Conservation (phyloP, 2,113 vertebrate species). For the Toxotes chatareus region DNA sequence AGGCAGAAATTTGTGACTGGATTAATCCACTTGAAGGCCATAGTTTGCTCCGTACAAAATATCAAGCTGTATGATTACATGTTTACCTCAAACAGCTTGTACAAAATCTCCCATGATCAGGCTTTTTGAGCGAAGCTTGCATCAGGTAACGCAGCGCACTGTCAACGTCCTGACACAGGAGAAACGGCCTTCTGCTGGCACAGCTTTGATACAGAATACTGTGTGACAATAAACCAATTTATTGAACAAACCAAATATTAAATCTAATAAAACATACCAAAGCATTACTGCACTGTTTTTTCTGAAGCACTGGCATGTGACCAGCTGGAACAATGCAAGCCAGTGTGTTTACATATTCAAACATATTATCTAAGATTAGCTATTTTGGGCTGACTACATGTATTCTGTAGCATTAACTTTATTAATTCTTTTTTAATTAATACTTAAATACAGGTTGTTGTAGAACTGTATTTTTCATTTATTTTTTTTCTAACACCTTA, state of each 20-base stretch:
- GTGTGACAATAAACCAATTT: slow-evolving; percentile 3
- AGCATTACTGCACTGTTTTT: background rate
- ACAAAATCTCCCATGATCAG: slow-evolving; percentile 4
- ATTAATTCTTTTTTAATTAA: background rate
- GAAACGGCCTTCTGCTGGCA: background rate
- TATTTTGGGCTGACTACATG: background rate
- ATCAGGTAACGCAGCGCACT: background rate
- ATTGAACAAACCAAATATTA: background rate
- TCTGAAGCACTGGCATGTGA: background rate
- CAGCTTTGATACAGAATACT: slow-evolving; percentile 16
- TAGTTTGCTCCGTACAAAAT: background rate
- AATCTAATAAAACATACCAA: background rate
- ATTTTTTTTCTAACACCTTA: too few relatives aligned
- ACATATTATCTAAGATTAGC: background rate
- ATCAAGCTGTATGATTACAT: background rate
- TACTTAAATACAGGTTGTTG: background rate
- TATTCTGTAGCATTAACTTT: background rate
- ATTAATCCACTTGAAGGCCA: slow-evolving; percentile 8
- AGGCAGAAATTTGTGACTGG: background rate
- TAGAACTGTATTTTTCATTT: background rate
- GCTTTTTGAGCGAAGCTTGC: slow-evolving; percentile 3
- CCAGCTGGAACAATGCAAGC: background rate
- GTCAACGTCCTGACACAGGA: slow-evolving; percentile 30
- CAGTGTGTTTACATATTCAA: background rate
- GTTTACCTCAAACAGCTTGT: slow-evolving; percentile 31